phyloP scores from a whole-genome alignment of 2,797 vertebrate genomes.

The Trachurus trachurus region DNA sequence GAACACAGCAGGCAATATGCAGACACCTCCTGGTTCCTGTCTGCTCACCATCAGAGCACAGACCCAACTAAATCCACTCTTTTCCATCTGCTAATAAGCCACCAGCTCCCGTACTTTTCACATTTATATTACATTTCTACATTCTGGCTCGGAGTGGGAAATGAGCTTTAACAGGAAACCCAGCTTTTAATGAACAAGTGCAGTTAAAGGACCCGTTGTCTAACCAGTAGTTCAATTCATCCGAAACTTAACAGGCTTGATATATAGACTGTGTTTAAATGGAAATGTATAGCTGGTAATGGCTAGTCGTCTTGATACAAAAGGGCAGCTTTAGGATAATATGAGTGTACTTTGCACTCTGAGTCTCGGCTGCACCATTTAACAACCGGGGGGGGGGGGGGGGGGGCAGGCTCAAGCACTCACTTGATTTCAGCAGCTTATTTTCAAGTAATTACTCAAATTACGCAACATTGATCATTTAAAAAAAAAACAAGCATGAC shows the following conservation, averaged over 20 bases:
- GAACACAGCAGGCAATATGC: slow-evolving; percentile 60
- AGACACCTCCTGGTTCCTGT: slow-evolving; percentile 42
- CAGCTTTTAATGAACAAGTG: slow-evolving; percentile 23
- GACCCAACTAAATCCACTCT: slow-evolving; percentile 27
- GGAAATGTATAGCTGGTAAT: slow-evolving; percentile 27
- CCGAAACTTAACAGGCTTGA: slow-evolving; percentile 18
- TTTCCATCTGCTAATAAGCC: slow-evolving; percentile 58
- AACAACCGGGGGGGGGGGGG: slow-evolving; percentile 28
- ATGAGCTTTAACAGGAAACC: slow-evolving; percentile 34
- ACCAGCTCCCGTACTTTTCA: slow-evolving; percentile 25
- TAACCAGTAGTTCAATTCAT: slow-evolving; percentile 14
- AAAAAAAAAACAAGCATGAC: slow-evolving; percentile 57
- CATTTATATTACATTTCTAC: slow-evolving; percentile 38
- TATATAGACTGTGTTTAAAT: slow-evolving; percentile 14
- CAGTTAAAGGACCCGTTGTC: slow-evolving; percentile 33
- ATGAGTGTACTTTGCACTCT: neutral
- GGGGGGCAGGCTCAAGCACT: slow-evolving; percentile 2
- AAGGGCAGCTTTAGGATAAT: neutral
- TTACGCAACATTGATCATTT: slow-evolving; percentile 66
- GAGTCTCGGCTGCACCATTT: neutral
- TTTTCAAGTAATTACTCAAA: slow-evolving; percentile 50
- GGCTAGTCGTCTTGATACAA: neutral
- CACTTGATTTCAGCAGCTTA: slow-evolving; percentile 23
- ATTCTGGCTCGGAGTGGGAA: slow-evolving; percentile 17
- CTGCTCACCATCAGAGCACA: slow-evolving; percentile 40